These are phyloP conservation scores for Andrena dorsata DNA, from an alignment of 2,888 invertebrate genomes.

Conservation along the genomic window DNA sequence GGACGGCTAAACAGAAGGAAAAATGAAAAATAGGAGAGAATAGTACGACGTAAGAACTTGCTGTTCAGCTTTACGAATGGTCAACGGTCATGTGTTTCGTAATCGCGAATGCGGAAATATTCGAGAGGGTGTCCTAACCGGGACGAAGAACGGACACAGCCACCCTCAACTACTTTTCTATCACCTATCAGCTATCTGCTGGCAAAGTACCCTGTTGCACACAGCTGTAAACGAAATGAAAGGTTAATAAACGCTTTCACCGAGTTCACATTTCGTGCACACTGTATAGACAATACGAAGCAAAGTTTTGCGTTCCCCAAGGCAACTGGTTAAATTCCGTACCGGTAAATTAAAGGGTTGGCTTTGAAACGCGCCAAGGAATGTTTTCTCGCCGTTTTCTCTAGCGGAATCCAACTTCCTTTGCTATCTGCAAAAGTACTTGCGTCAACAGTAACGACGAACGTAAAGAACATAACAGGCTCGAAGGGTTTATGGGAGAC, in stretches of 20 bases:
- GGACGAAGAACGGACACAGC: constrained; percentile 8
- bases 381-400: not conserved
- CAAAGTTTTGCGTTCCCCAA: constrained; percentile 14
- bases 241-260: not conserved
- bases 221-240: not conserved
- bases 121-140: not conserved
- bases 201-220: too few relatives aligned
- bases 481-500: not conserved
- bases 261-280: not conserved
- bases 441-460: not conserved
- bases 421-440: not conserved
- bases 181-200: too few relatives aligned
- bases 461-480: not conserved
- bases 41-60: too few relatives aligned
- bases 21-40: not conserved
- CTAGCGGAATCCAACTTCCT: too few relatives aligned
- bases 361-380: not conserved
- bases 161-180: too few relatives aligned
- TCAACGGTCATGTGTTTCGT: constrained; percentile 1
- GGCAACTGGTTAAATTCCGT: not conserved
- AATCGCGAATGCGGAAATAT: constrained; percentile 20
- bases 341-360: not conserved
- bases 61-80: too few relatives aligned
- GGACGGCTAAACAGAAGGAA: not conserved
- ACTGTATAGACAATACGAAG: constrained; percentile 11